Base-by-base conservation (phyloP, 2,888 invertebrate species). In the Idaea dimidiata region DNA sequence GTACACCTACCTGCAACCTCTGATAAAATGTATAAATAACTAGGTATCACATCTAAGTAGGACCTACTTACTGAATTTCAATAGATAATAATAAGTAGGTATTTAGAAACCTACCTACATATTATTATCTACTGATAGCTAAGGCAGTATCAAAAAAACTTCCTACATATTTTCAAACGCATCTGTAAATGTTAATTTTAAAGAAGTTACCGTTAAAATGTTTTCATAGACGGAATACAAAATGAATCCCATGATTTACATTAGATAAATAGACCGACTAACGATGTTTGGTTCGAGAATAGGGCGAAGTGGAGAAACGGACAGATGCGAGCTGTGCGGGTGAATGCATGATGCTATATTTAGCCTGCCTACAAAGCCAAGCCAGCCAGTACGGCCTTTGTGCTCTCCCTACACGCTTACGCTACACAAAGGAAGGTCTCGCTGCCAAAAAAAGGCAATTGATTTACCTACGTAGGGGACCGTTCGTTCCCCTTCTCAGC, bases 341-440 rank as follows among this genome's bases (percentile, higher is more conserved):
- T 86, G 86, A 82, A 81, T 77, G 80, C 79, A 78, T 80, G 73
- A 74, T 74, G 84, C 88, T 92, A 92, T 92, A 92, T 92, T 92
- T 92, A 92, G 90, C 87, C 81, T 84, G 82, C 67, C 72, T 72
- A 72, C 72, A 87, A 91, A 91, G 91, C 89, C 43, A 43, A 91
- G 91, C 89, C 91, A 91, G 91, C 89, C 91, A 89, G 79, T 83
- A 83, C 78, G 80, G 86, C 86, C 82, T 88, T 90, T 89, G 89
- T 82, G 78, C 84, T 74, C 86, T 87, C 89, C 90, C 89, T 84
- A 82, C 82, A 78, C 78, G 56, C 43, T 56, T 1, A 18, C 56
- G 18, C 56, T 78, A 79, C 80, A 91, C 91, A 91, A 91, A 89
- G 83, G 83, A 87, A 89, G 88, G 89, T 88, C 88, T 88, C 83